Evolutionary conservation across 2,113 vertebrate species (phyloP).

Genomic region (Ia io): DNA sequence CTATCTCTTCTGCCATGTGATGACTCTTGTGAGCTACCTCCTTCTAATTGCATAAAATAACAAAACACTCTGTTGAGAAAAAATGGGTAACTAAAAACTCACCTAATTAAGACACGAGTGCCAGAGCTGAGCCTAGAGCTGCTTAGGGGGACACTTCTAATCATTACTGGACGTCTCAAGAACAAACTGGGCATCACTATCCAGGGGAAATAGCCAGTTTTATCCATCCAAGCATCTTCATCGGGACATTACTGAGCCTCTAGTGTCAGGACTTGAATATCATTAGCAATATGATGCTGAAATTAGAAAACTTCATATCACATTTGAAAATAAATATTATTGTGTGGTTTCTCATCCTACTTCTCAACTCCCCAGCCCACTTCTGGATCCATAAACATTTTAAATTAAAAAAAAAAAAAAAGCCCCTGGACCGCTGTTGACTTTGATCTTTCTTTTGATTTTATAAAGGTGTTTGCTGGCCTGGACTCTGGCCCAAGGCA

Average conservation of each 20-base stretch:
- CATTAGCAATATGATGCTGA: background rate
- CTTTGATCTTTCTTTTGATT: background rate
- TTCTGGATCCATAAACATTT: background rate
- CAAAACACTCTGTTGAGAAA: conserved; percentile 43
- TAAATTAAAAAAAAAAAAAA: background rate
- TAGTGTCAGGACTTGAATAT: background rate
- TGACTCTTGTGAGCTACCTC: conserved; percentile 48
- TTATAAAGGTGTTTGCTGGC: background rate
- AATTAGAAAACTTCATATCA: background rate
- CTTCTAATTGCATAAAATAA: conserved; percentile 67
- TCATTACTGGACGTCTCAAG: background rate
- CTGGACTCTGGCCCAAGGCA: background rate
- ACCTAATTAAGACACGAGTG: conserved; percentile 54
- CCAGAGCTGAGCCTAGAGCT: conserved; percentile 26
- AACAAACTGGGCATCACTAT: background rate
- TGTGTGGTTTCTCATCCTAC: background rate
- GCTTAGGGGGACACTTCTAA: background rate
- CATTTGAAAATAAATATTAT: conserved; percentile 12
- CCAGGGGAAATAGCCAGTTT: background rate
- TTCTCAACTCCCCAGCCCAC: background rate
- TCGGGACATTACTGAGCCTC: background rate
- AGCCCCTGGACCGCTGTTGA: background rate
- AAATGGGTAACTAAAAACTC: conserved; percentile 47
- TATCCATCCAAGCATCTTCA: background rate
- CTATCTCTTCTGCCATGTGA: conserved; percentile 44